phyloP scores from a whole-genome alignment of 1,140 invertebrate species.

The Heliconius eleuchia region DNA sequence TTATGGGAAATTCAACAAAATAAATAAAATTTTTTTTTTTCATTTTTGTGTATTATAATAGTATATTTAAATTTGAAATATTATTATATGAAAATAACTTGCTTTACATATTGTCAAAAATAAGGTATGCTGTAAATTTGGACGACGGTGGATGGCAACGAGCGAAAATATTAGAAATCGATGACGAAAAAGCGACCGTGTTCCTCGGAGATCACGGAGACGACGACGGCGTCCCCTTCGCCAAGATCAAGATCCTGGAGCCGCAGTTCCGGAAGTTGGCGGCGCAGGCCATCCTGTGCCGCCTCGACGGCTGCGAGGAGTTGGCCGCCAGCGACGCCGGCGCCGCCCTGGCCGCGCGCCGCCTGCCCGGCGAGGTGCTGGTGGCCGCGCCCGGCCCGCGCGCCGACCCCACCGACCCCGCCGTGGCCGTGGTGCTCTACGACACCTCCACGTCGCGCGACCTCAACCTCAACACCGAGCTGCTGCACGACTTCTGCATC shows the following conservation, averaged over 20 bases:
- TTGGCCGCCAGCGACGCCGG: slow-evolving; percentile 70
- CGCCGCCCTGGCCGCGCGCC: slow-evolving; percentile 60
- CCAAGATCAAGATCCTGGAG: slow-evolving; percentile 80
- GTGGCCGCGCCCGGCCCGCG: slow-evolving; percentile 68
- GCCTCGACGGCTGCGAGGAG: slow-evolving; percentile 83
- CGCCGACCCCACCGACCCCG: slow-evolving; percentile 64
- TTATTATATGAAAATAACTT: no score
- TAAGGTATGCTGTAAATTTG: slow-evolving; percentile 83
- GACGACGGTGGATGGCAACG: slow-evolving; percentile 83
- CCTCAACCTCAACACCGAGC: slow-evolving; percentile 75
- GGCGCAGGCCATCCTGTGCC: slow-evolving; percentile 83
- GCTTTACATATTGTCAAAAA: neutral
- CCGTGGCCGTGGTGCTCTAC: slow-evolving; percentile 68
- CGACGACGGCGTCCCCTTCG: slow-evolving; percentile 75
- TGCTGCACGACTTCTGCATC: slow-evolving; percentile 73
- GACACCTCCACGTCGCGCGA: slow-evolving; percentile 72
- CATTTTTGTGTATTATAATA: no score
- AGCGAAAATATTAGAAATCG: slow-evolving; percentile 81
- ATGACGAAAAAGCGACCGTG: slow-evolving; percentile 75
- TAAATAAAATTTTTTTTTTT: no score
- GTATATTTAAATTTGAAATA: no score
- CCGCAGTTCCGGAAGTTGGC: slow-evolving; percentile 82
- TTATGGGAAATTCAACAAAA: no score
- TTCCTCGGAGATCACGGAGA: slow-evolving; percentile 86
- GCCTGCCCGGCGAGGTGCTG: slow-evolving; percentile 65